Evolutionary conservation across 2,888 invertebrate genomes (phyloP).

Genomic region (Diogma glabrata): DNA sequence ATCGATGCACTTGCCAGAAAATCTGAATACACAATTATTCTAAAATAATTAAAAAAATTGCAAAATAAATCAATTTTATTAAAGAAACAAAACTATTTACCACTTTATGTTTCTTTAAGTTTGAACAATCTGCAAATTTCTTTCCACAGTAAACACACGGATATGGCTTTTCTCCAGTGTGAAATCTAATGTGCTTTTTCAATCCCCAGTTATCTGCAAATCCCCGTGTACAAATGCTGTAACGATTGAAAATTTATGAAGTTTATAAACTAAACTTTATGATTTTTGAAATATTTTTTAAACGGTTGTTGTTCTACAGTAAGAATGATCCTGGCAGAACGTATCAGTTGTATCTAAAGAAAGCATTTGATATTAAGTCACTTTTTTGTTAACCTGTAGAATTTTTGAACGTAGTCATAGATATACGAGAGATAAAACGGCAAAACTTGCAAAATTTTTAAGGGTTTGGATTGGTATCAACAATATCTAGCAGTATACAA

Average conservation of each 20-base stretch:
- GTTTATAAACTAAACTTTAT: background rate
- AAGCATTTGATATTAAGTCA: no score
- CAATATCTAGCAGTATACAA: no score
- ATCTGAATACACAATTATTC: background rate
- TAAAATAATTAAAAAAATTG: background rate
- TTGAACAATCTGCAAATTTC: slow-evolving; percentile 55
- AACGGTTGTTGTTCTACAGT: no score
- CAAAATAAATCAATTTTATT: background rate
- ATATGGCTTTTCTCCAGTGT: slow-evolving; percentile 47
- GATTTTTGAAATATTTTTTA: background rate
- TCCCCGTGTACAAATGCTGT: slow-evolving; percentile 38
- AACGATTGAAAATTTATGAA: background rate
- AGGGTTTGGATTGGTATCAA: no score
- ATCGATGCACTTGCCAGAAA: background rate
- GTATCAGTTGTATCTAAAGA: no score
- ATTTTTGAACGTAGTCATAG: no score
- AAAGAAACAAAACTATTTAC: background rate
- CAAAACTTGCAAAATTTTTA: no score
- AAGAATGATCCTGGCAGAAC: no score
- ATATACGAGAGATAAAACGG: no score
- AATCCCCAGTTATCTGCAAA: slow-evolving; percentile 50
- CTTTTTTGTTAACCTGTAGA: no score
- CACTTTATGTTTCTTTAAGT: slow-evolving; percentile 39
- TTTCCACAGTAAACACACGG: slow-evolving; percentile 42
- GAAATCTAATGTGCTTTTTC: slow-evolving; percentile 54